Percentiles rank a stretch among this genome's conserved stretches.
Conservation (phyloP, 2,113 vertebrate genomes). For the Prietella phreatophila region DNA sequence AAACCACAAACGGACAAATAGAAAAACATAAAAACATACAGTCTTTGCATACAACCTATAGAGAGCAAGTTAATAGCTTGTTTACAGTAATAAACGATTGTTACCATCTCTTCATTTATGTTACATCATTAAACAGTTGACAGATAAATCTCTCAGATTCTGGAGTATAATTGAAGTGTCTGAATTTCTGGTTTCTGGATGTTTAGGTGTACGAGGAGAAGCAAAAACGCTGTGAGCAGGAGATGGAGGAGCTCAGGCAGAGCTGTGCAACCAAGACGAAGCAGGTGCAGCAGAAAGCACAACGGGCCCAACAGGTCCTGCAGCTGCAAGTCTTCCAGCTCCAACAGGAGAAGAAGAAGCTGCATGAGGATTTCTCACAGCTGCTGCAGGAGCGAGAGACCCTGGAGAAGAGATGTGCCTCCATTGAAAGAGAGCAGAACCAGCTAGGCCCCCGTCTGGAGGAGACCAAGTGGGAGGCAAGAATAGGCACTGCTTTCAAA, state of each 20-base stretch:
- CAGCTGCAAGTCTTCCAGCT: conserved; percentile 96
- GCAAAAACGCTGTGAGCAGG: conserved; percentile 85
- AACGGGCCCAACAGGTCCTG: conserved; percentile 88
- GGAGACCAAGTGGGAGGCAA: conserved; percentile 98
- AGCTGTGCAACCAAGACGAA: conserved; percentile 79
- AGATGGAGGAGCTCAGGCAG: conserved; percentile 84
- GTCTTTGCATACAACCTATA: background rate
- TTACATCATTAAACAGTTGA: background rate
- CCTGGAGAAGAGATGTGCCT: conserved; percentile 86
- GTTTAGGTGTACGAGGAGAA: conserved; percentile 88
- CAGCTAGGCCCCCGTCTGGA: conserved; percentile 92
- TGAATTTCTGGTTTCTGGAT: background rate
- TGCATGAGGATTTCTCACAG: conserved; percentile 92
- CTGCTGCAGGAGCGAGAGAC: conserved; percentile 90
- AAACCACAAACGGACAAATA: background rate
- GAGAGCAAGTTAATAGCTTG: background rate
- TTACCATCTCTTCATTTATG: background rate
- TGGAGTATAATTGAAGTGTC: background rate
- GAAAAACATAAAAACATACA: background rate
- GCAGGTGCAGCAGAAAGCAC: conserved; percentile 81
- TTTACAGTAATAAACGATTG: background rate
- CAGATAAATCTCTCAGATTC: background rate
- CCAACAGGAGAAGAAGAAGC: conserved; percentile 94
- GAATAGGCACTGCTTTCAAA: conserved; percentile 11
- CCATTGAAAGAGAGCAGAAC: conserved; percentile 88